Base-by-base conservation (phyloP, 1,140 invertebrate species). In the Hylyphantes graminicola region DNA sequence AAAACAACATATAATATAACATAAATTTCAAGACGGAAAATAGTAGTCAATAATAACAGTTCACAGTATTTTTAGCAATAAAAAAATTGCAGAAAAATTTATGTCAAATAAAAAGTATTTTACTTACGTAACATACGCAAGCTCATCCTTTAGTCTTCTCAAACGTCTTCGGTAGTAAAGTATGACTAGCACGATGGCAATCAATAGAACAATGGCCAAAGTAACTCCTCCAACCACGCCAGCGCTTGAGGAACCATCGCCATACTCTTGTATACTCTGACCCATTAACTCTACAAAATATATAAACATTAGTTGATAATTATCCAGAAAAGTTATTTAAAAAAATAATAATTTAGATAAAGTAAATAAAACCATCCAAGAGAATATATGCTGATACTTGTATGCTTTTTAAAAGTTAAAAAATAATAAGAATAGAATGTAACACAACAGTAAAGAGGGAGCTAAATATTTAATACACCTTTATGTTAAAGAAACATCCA, bases 121-220 rank as follows among this genome's bases (percentile, higher is more conserved):
- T n/a, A 93, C 94, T 88, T 97, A 97, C 87, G 96, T 94, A 3
- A 97, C 95, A 89, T 96, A 94, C 21, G 93, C 93, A 73, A 96
- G 94, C 90, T 96, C 95, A 12, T 93, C 93, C 89, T 97, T 97
- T 2, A 97, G 90, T 89, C 94, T 93, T 35, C 92, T 92, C 9
- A 96, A 93, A 78, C 94, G 91, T 84, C 93, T 91, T 72, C 83
- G 72, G 19, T 88, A 87, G 82, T 87, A 88, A 19, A 94, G 92
- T n/a, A 94, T 89, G n/a, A 94, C 88, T 17, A 89, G 78, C 64
- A 89, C 86, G 10, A 92, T 90, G 15, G 95, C 90, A 53, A 95
- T 90, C 64, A 95, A 89, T 65, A 93, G 93, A 7, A 85, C 57
- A 10, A 92, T 92, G 0, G 0, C 94, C 92, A 72, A 87, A 85